Evolutionary conservation across 2,888 invertebrate genomes (phyloP), one percentile per base, ranked within the genome.

Genomic region (Eilema depressum): DNA sequence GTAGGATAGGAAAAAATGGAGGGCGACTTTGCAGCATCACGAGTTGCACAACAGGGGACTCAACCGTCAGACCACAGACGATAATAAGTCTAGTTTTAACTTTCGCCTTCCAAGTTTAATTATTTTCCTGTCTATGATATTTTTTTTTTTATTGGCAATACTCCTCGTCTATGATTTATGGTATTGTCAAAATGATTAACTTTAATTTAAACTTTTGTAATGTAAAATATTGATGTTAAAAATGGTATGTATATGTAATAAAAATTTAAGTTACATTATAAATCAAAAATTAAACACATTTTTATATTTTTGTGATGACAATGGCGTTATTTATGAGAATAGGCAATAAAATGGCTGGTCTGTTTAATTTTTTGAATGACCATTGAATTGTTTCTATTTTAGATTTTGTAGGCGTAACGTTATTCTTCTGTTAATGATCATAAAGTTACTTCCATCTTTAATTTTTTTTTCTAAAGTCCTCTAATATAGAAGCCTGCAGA

Each of bases 1-100:
- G 78, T 83, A 85, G 82, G 84, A 84, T 78, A 79, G 73, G 57
- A 72, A 30, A 69, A 85, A 85, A 91, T 80, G 82, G 78, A 83
- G 85, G 81, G 84, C 84, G 82, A 86, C 84, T 81, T 87, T 89
- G 77, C 76, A 73, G 78, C 47, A 63, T 66, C 66, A 25, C 66
- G 76, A 77, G 78, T 59, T 66, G 59, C 66, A 23, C 68, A 76
- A 77, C 76, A 77, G 78, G 79, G 75, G 68, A 73, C 63, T 66
- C 41, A 57, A 66, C 68, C 59, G 28, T 30, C 57, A n/a, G 65
- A 70, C 69, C 56, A 70, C 30, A 79, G 86, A 87, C 88, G 30
- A 25, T 84, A 85, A 85, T 56, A 33, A 69, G 71, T 75, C 82
- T 75, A 73, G 77, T 82, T 83, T 79, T 83, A 82, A 65, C 30